These are phyloP conservation scores for Montipora efflorescens DNA, from an alignment of 64 coral and sea anemone species.

Conservation along the genomic window DNA sequence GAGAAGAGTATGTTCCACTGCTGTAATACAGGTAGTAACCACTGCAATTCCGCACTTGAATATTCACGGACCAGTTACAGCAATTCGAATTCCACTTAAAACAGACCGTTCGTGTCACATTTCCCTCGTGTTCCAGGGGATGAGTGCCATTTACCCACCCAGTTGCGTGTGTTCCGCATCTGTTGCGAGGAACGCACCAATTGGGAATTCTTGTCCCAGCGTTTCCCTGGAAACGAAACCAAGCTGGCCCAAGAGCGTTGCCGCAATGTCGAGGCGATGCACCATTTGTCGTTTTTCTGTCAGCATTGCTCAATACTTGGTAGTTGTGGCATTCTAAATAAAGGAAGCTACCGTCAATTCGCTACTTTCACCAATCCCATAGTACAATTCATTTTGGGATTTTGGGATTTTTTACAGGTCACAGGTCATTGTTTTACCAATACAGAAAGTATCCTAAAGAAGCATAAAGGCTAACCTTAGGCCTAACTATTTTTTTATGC, in stretches of 20 bases:
- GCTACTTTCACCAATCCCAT: too few relatives aligned
- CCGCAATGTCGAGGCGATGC: not conserved
- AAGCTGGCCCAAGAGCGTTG: not conserved
- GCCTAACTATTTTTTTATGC: too few relatives aligned
- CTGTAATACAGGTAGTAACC: not conserved
- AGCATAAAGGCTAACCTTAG: too few relatives aligned
- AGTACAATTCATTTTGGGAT: too few relatives aligned
- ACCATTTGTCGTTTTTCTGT: not conserved
- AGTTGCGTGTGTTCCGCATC: slow-evolving; percentile 7
- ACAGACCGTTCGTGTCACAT: not conserved
- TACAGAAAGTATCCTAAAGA: too few relatives aligned
- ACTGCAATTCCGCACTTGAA: not conserved
- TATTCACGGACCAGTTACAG: not conserved
- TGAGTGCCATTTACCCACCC: slow-evolving; percentile 1
- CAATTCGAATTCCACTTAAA: not conserved
- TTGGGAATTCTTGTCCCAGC: not conserved
- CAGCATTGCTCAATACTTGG: not conserved
- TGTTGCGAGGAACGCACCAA: not conserved
- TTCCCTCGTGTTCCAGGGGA: not conserved
- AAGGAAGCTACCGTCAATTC: not conserved
- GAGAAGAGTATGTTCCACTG: not conserved
- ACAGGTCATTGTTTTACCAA: too few relatives aligned
- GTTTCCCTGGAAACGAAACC: not conserved
- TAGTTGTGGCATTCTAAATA: not conserved
- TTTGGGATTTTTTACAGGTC: too few relatives aligned